Evolutionary conservation across 2,113 vertebrate genomes (phyloP), one percentile per base, ranked within the genome.

Genomic region (Xiphophorus maculatus): DNA sequence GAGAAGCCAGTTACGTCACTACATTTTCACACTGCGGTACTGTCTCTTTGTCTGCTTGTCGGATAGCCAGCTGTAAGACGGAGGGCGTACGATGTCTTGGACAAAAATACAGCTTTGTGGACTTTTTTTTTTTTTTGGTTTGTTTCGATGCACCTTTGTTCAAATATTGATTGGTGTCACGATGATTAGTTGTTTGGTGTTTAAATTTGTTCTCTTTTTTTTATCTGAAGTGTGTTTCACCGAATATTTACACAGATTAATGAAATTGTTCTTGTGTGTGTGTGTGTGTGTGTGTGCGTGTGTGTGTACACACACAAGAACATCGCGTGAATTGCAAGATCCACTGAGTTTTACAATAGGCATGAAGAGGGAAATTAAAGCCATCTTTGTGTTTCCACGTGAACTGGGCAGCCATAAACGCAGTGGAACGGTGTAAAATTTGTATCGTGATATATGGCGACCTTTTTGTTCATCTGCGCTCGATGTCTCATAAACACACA

Each of bases 41-140:
- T 73, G 86, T 86, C 89, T 92, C 93, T 93, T 92, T 95, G 92
- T 93, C 92, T 93, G 88, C 89, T 89, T 92, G 89, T 93, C 89
- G 89, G 69, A 83, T 86, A 89, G 90, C 89, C 90, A 66, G 90
- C 90, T 90, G 85, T 90, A 92, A 93, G 90, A 94, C 90, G 92
- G 90, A 91, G 76, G 87, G 84, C 74, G 89, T 71, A 87, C 73
- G 13, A 77, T 77, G 82, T 82, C 63, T 32, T 76, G 85, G 79
- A 84, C 79, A 64, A 64, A 78, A 65, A 61, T 76, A 58, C 28
- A 4, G 73, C 77, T 84, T 84, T 87, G 84, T 90, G n/a, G 13
- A 82, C 0, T 58, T 58, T 10, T n/a, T 54, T 12, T 12, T 37
- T 37, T 11, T 0, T 35, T 54, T 54, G 51, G 51, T 58, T 79